Percentiles rank a stretch among this genome's conserved stretches.
Conservation (phyloP, 2,888 invertebrate species). For the Mesoligia furuncula region DNA sequence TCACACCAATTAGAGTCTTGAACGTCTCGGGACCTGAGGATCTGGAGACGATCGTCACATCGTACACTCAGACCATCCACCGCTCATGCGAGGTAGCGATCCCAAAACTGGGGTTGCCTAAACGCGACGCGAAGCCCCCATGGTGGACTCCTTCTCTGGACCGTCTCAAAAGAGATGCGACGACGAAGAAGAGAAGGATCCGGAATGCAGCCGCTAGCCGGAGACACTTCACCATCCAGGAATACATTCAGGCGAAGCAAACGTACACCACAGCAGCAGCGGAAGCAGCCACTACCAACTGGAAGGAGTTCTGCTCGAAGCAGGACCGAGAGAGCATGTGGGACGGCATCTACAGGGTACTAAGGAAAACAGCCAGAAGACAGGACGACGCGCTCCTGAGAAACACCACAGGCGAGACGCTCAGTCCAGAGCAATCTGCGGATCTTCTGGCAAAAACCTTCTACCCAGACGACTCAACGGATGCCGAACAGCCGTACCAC, state of each 20-base stretch:
- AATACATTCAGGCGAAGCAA: conserved; percentile 43
- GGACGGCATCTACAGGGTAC: conserved; percentile 56
- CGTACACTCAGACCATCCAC: background rate
- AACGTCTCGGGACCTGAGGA: background rate
- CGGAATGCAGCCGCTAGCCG: conserved; percentile 14
- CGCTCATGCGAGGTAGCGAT: background rate
- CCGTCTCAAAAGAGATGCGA: background rate
- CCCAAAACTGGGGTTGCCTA: background rate
- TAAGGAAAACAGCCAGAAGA: conserved; percentile 7
- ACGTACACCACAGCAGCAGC: conserved; percentile 22
- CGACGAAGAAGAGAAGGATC: conserved; percentile 24
- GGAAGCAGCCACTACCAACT: conserved; percentile 51
- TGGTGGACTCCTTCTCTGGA: conserved; percentile 24
- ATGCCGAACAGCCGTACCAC: background rate
- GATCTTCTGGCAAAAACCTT: background rate
- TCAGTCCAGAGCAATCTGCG: background rate
- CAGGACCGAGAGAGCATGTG: conserved; percentile 59
- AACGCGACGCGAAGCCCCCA: background rate
- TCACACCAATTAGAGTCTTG: background rate
- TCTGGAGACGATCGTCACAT: background rate
- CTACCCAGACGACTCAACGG: background rate
- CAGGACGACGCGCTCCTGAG: conserved; percentile 36
- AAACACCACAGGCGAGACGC: background rate
- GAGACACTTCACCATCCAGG: conserved; percentile 32
- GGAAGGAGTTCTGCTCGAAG: conserved; percentile 60